Percentiles rank a stretch among this genome's conserved stretches.
Evolutionary conservation across 2,797 vertebrate species (phyloP).

Genomic region (Chaenodraco wilsoni): DNA sequence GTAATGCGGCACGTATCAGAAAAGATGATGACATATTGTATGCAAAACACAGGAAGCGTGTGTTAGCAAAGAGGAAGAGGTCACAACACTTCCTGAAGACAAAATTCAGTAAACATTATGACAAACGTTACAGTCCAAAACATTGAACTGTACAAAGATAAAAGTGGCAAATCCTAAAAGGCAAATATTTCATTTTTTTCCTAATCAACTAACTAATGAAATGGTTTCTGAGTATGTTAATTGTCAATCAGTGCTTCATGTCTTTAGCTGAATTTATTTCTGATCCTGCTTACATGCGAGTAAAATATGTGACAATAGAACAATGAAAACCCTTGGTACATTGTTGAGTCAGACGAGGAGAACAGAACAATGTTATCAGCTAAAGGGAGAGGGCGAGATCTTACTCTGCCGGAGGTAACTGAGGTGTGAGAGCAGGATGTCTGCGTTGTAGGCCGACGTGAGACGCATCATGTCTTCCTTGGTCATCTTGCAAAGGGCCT

Average conservation of each 20-base stretch:
- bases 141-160: too few species aligned
- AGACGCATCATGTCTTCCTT: slow-evolving; percentile 89
- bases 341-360: not conserved
- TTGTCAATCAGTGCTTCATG: not conserved
- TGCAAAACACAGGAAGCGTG: slow-evolving; percentile 38
- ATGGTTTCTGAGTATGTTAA: not conserved
- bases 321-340: slow-evolving; percentile 4
- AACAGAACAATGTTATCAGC: slow-evolving; percentile 14
- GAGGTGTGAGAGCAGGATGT: slow-evolving; percentile 90
- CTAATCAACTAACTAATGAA: not conserved
- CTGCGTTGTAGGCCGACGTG: slow-evolving; percentile 87
- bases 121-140: not conserved
- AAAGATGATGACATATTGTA: slow-evolving; percentile 5
- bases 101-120: slow-evolving; percentile 19
- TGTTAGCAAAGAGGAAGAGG: slow-evolving; percentile 34
- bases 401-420: slow-evolving; percentile 90
- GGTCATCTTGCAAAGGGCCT: slow-evolving; percentile 87
- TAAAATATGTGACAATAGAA: not conserved
- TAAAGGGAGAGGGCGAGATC: not conserved
- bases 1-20: not conserved
- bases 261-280: slow-evolving; percentile 1
- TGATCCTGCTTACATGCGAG: not conserved
- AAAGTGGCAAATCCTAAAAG: too few species aligned
- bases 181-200: not conserved
- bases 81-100: not conserved